Base-by-base conservation (phyloP, 1,140 invertebrate species). In the Sycophila sp. region DNA sequence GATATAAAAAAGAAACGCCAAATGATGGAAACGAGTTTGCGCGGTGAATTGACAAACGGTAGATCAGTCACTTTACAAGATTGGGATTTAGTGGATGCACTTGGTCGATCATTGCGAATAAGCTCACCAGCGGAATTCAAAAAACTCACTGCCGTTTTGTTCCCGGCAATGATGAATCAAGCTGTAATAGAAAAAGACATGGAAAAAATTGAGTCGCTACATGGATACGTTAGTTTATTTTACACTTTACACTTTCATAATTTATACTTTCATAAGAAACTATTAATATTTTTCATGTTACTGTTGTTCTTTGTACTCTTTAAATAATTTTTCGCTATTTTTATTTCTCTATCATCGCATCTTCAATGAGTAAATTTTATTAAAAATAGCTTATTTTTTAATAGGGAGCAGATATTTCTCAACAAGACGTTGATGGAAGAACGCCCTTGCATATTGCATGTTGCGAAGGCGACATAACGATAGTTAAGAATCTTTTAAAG, bases 401-500 rank as follows among this genome's bases (percentile, higher is more conserved):
- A 28, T 24, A 92, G 86, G 93, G 94, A 1, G 92, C 91, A 3
- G 91, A 96, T 81, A 85, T 96, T 5, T 93, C 92, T 1, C 89
- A 89, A 10, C 81, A 85, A n/a, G 94, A 96, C 80, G 90, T 92
- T 58, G 94, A 96, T 83, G 88, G 90, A 10, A 88, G 94, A 64
- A 96, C 94, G 0, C 91, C 94, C 0, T 85, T 97, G 1, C 95
- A 97, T 75, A 87, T 96, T 42, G 94, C 95, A 8, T 91, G 92
- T 38, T 86, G 89, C 42, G 87, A 92, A 74, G 94, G 94, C 0
- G 89, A 93, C 72, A 51, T 89, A 0, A 75, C 88, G 1, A 86
- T 94, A 0, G 92, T 96, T 0, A 88, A 91, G 70, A 92, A 91
- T 84, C 85, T 98, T 8, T 82, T 98, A 19, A 87, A 89, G 45